phyloP scores from a whole-genome alignment of 1,140 invertebrate species.

The Drosophila sulfurigaster region DNA sequence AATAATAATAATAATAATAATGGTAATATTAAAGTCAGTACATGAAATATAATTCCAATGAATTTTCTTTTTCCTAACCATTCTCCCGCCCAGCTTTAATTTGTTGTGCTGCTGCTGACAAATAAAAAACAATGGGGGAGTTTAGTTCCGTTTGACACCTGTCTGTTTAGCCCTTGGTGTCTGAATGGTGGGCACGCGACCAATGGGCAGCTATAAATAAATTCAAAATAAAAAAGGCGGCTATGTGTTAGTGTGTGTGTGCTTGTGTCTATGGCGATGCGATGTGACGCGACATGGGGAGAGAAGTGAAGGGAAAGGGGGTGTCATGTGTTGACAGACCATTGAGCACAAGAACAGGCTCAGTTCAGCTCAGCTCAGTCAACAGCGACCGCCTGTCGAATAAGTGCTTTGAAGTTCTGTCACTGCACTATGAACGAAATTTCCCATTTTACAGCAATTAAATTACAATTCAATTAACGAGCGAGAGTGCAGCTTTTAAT shows the following conservation, averaged over 20 bases:
- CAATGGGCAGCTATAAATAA: conserved; percentile 43
- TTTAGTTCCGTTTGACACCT: not conserved
- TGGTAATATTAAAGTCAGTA: no score
- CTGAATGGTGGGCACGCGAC: conserved; percentile 26
- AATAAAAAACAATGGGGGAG: no score
- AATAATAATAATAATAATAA: no score
- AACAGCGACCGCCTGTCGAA: no score
- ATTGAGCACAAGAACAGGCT: conserved; percentile 1
- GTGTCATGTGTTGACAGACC: not conserved
- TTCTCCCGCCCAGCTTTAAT: not conserved
- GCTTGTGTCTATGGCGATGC: not conserved
- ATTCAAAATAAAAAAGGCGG: conserved; percentile 8
- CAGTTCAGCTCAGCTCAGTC: not conserved
- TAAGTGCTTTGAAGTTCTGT: not conserved
- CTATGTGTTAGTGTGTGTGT: not conserved
- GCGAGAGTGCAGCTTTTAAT: no score
- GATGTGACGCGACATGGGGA: not conserved
- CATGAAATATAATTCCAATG: no score
- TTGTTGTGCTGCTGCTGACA: not conserved
- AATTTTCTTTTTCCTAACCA: no score
- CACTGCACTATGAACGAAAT: not conserved
- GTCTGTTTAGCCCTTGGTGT: not conserved
- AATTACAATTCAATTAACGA: no score
- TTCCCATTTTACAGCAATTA: no score
- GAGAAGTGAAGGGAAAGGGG: not conserved